phyloP scores from a whole-genome alignment of 2,888 invertebrate genomes.

The Strigamia crassipes region DNA sequence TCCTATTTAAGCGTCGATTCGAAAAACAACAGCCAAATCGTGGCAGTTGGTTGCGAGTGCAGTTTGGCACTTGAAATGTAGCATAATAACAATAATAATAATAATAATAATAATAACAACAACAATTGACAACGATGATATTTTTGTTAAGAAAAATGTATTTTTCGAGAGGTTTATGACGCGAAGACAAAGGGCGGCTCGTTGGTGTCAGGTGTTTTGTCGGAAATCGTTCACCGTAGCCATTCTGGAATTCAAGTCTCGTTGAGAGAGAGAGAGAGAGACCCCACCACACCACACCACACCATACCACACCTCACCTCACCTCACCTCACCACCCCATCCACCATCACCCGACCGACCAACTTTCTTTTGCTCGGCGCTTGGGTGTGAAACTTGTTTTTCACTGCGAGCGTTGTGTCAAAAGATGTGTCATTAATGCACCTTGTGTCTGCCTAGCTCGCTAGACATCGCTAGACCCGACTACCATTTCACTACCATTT shows the following conservation, averaged over 20 bases:
- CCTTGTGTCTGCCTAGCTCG: background rate
- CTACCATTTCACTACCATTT: background rate
- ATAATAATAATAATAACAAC: too few relatives aligned
- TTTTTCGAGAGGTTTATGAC: background rate
- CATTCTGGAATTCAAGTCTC: conserved; percentile 14
- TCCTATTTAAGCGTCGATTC: background rate
- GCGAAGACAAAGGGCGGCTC: conserved; percentile 14
- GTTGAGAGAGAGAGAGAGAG: background rate
- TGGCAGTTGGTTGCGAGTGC: background rate
- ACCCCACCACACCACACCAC: too few relatives aligned
- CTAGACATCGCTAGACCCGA: background rate
- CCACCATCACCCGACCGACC: background rate
- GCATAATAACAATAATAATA: background rate
- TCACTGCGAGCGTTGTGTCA: background rate
- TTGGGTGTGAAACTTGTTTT: conserved; percentile 40
- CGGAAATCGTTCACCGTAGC: conserved; percentile 40
- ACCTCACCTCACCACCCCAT: background rate
- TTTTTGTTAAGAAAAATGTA: background rate
- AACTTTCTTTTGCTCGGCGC: background rate
- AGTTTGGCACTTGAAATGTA: background rate
- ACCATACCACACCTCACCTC: background rate
- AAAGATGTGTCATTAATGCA: conserved; percentile 31
- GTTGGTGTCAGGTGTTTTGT: conserved; percentile 36
- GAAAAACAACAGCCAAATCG: conserved; percentile 7
- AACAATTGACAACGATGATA: background rate